A percentile compares a stretch with the other conserved stretches of the same genome.
Evolutionary conservation across 2,113 vertebrate genomes (phyloP).

Genomic region (Glaucomys volans): DNA sequence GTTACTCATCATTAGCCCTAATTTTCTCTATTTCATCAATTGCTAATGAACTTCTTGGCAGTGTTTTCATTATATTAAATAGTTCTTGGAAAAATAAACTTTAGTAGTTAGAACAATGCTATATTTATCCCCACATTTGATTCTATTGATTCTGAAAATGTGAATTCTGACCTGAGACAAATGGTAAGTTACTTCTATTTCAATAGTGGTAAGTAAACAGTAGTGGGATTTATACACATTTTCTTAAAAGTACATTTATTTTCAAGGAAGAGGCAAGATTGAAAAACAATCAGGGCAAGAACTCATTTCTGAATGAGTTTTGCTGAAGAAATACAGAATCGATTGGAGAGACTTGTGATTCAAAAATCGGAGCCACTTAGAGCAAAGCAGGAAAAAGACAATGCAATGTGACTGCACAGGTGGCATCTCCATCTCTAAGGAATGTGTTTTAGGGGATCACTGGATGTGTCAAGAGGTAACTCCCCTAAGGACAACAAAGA

Average conservation of each 20-base stretch:
- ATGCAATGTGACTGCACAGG: not conserved
- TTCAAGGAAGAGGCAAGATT: not conserved
- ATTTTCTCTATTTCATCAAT: not conserved
- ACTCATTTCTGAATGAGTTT: not conserved
- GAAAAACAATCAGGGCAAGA: not conserved
- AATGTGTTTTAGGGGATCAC: not conserved
- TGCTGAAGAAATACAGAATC: not conserved
- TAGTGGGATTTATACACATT: not conserved
- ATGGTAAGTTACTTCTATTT: not conserved
- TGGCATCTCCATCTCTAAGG: not conserved
- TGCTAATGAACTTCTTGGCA: not conserved
- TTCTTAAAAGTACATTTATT: conserved; percentile 5
- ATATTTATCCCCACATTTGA: not conserved
- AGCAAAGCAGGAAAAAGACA: conserved; percentile 37
- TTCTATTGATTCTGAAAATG: not conserved
- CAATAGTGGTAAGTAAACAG: not conserved
- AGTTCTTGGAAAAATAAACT: not conserved
- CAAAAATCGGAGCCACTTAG: not conserved
- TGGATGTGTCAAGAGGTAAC: conserved; percentile 39
- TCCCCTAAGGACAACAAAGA: conserved; percentile 46
- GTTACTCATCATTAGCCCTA: not conserved
- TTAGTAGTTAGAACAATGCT: not conserved
- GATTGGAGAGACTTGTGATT: not conserved
- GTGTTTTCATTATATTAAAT: not conserved
- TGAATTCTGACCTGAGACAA: not conserved